Base-by-base conservation (phyloP, 2,113 vertebrate genomes). In the Bolborhynchus lineola region DNA sequence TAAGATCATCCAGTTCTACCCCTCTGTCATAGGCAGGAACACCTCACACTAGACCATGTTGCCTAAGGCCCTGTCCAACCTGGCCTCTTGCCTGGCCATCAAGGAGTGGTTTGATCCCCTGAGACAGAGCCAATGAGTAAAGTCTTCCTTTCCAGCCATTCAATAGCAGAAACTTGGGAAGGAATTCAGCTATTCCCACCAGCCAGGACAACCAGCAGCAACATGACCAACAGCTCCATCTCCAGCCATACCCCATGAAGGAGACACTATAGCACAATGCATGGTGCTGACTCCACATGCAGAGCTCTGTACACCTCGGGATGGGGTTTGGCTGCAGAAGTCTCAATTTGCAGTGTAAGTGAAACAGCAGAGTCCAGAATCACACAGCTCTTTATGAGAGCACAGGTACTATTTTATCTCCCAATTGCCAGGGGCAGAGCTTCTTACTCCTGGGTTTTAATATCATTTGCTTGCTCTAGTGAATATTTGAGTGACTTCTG, bases 211-310 rank as follows among this genome's bases (percentile, higher is more conserved):
- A 44, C 47, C 55, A 39, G 46, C 14, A 4, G 28, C 81, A 11
- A 11, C 19, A 3, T 2, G 9, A 10, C 42, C 35, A 23, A 16
- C 6, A 77, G 31, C 64, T 64, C 28, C 37, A 26, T 62, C 60
- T 20, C 31, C 60, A 53, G 29, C 24, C 5, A 0, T 20, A 3
- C 11, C n/a, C 44, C 52, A 8, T 1, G 21, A 42, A 23, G 29
- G 25, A 52, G 35, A 12, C 77, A 24, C 33, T 9, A 5, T 9
- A 29, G 7, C 13, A 20, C 5, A 7, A 29, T 31, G 53, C 53
- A 26, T 12, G 11, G 28, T 26, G 19, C 25, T 60, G 52, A 19
- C 28, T 50, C 25, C 25, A 9, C 1, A 6, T 11, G 9, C 20
- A 50, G n/a, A 50, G 31, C 16, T 71, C 46, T 59, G 12, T 29